These are phyloP conservation scores for Sebastes variabilis DNA, from an alignment of 2,797 vertebrate genomes.

Conservation along the genomic window DNA sequence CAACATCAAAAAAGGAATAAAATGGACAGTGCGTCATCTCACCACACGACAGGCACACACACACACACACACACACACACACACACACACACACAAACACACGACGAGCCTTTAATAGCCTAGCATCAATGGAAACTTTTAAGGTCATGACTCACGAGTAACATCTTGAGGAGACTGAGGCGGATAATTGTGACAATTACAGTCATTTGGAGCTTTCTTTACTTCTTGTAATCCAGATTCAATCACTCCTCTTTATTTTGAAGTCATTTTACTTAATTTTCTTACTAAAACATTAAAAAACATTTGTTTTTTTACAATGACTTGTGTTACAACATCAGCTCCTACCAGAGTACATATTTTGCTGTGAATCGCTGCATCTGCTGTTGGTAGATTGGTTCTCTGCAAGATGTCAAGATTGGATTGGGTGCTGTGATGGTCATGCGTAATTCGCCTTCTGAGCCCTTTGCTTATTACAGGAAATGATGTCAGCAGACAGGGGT, in stretches of 20 bases:
- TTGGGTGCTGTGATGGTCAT: neutral
- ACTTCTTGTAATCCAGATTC: neutral
- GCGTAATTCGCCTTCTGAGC: neutral
- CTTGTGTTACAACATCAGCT: neutral
- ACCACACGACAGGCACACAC: neutral
- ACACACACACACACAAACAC: neutral
- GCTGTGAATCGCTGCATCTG: neutral
- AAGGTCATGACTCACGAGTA: neutral
- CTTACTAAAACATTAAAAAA: neutral
- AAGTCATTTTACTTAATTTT: neutral
- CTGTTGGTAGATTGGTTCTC: neutral
- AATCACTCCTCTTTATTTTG: neutral
- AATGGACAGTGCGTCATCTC: neutral
- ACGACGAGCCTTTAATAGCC: neutral
- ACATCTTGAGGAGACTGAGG: neutral
- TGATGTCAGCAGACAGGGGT: slow-evolving; percentile 1
- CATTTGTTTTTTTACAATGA: neutral
- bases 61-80: neutral
- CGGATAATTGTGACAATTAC: neutral
- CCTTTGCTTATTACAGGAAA: slow-evolving; percentile 3
- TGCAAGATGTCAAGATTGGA: neutral
- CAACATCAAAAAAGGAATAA: neutral
- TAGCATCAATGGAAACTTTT: neutral
- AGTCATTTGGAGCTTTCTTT: neutral
- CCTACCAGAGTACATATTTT: neutral